A percentile compares a stretch with the other conserved stretches of the same genome.
phyloP scores from a whole-genome alignment of 2,113 vertebrate genomes.

The Piprites chloris region DNA sequence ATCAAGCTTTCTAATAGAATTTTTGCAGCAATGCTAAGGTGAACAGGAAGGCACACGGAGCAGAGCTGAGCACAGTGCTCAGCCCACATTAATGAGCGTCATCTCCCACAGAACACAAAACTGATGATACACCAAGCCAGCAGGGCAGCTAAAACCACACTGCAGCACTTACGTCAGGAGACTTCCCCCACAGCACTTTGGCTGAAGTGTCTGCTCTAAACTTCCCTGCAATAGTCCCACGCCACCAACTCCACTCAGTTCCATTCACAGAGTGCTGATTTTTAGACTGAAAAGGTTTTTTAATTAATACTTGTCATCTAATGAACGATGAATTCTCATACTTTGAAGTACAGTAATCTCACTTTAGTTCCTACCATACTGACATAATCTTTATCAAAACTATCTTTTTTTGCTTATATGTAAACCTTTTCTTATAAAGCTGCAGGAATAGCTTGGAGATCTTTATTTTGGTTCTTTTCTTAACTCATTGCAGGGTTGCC shows the following conservation, averaged over 20 bases:
- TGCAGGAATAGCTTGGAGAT: background rate
- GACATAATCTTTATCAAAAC: background rate
- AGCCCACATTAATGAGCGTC: background rate
- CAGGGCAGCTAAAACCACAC: background rate
- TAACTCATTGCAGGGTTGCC: background rate
- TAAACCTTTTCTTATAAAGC: background rate
- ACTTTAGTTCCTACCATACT: background rate
- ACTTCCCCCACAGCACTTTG: background rate
- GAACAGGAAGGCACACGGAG: background rate
- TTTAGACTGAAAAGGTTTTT: background rate
- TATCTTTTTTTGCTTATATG: background rate
- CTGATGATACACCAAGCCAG: background rate
- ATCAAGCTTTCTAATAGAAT: background rate
- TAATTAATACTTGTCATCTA: background rate
- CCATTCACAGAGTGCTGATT: background rate
- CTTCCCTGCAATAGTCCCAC: background rate
- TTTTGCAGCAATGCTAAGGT: background rate
- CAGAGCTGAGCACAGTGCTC: background rate
- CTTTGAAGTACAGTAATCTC: background rate
- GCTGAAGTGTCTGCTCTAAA: background rate
- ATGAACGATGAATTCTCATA: background rate
- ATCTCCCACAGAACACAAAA: background rate
- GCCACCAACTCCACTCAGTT: background rate
- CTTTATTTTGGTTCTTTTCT: background rate
- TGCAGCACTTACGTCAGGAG: background rate